Evolutionary conservation across 2,113 vertebrate species (phyloP).

Genomic region (Zeus faber): DNA sequence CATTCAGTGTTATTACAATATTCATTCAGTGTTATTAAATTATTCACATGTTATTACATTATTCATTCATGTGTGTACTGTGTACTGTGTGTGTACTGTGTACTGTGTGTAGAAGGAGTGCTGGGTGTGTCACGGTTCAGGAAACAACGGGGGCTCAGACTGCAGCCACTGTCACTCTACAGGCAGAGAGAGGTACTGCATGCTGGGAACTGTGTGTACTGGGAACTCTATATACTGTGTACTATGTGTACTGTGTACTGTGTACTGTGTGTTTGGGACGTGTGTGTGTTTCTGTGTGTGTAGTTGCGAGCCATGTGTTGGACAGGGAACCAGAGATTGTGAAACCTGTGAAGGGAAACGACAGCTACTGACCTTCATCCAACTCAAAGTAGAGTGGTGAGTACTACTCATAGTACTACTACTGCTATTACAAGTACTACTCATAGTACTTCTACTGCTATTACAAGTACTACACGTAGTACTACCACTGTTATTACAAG

Average conservation of each 20-base stretch:
- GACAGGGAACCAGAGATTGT: conserved; percentile 30
- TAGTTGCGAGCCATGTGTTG: conserved; percentile 47
- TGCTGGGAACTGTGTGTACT: not conserved
- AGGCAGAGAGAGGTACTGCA: conserved; percentile 49
- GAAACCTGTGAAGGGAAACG: conserved; percentile 60
- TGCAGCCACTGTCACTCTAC: conserved; percentile 44
- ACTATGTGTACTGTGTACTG: not conserved
- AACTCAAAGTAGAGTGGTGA: conserved; percentile 72
- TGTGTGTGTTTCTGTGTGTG: conserved; percentile 17
- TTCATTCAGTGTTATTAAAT: too few relatives aligned
- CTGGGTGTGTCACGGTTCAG: conserved; percentile 49
- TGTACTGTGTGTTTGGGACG: conserved; percentile 10
- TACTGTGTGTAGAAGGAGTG: conserved; percentile 50
- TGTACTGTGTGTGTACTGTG: conserved; percentile 4
- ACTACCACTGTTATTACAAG: too few relatives aligned
- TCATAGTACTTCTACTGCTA: not conserved
- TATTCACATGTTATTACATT: too few relatives aligned
- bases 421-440: not conserved
- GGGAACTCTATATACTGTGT: not conserved
- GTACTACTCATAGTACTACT: conserved; percentile 10
- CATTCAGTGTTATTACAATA: too few relatives aligned
- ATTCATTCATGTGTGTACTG: conserved; percentile 13
- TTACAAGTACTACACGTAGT: too few relatives aligned
- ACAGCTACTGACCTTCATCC: conserved; percentile 62
- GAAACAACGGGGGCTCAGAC: not conserved